A percentile compares a stretch with the other conserved stretches of the same genome.
Conservation (phyloP, 2,888 invertebrate species). For the Coenonympha arcania region DNA sequence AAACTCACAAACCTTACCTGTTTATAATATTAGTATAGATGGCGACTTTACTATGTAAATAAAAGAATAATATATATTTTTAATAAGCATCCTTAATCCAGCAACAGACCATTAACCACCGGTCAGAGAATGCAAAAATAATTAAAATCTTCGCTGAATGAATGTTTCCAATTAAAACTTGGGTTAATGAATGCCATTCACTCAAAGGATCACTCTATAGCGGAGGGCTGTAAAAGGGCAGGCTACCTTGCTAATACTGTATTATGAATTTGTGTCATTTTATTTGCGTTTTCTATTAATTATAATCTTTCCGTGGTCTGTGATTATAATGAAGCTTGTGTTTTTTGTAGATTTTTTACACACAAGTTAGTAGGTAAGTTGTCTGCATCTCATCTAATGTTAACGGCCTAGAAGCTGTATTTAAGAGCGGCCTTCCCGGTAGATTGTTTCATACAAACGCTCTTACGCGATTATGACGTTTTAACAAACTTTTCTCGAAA, state of each 20-base stretch:
- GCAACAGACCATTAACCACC: constrained; percentile 2
- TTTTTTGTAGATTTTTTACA: too few species aligned
- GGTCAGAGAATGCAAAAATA: constrained; percentile 16
- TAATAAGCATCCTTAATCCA: not conserved
- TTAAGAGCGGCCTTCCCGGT: too few species aligned
- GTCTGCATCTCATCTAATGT: too few species aligned
- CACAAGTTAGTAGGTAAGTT: too few species aligned
- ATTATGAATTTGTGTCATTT: not conserved
- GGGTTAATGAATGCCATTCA: constrained; percentile 13
- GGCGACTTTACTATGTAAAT: not conserved
- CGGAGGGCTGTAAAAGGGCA: not conserved
- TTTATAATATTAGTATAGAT: too few species aligned
- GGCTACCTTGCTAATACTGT: not conserved
- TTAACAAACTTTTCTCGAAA: too few species aligned
- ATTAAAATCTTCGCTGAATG: constrained; percentile 10
- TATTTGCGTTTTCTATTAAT: not conserved
- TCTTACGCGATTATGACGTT: too few species aligned
- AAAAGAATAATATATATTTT: not conserved
- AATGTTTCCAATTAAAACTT: constrained; percentile 15
- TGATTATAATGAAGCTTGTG: too few species aligned
- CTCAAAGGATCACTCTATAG: constrained; percentile 5
- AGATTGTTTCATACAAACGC: too few species aligned
- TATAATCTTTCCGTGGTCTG: not conserved
- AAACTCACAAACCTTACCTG: too few species aligned
- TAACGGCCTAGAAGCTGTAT: too few species aligned